Conservation (phyloP, 2,888 invertebrate genomes). For the Pristionchus mayeri region DNA sequence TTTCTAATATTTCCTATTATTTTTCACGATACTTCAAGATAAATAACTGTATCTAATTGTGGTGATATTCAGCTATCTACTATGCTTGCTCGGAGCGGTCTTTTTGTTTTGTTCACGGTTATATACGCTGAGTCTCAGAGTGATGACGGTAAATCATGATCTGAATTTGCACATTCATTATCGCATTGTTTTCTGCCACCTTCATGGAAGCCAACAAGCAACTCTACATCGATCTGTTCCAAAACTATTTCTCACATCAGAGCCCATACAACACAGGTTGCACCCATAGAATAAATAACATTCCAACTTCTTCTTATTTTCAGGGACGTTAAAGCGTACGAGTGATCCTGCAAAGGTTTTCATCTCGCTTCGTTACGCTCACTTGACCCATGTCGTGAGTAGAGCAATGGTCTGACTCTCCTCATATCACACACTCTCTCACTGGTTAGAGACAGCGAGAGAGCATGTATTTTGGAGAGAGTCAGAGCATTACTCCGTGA, state of each 20-base stretch:
- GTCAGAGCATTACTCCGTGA: no score
- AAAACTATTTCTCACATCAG: neutral
- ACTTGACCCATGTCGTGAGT: conserved; percentile 9
- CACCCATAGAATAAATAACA: neutral
- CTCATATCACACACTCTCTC: neutral
- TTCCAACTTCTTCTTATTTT: neutral
- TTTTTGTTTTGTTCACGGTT: no score
- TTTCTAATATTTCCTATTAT: no score
- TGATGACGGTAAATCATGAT: neutral
- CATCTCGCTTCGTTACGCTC: neutral
- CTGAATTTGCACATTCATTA: neutral
- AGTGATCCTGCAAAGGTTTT: neutral
- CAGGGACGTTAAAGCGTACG: neutral
- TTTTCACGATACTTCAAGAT: no score
- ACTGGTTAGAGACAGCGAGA: no score
- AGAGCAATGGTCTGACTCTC: neutral
- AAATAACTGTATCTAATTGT: no score
- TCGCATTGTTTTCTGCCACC: neutral
- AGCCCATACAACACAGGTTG: conserved; percentile 9
- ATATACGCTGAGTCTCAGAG: neutral
- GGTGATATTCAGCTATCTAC: no score
- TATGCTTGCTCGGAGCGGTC: no score
- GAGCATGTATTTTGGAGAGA: no score
- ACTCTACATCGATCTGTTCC: neutral
- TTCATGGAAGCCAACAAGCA: conserved; percentile 9